Conservation (phyloP, 2,888 invertebrate genomes). For the Acrobasis suavella region DNA sequence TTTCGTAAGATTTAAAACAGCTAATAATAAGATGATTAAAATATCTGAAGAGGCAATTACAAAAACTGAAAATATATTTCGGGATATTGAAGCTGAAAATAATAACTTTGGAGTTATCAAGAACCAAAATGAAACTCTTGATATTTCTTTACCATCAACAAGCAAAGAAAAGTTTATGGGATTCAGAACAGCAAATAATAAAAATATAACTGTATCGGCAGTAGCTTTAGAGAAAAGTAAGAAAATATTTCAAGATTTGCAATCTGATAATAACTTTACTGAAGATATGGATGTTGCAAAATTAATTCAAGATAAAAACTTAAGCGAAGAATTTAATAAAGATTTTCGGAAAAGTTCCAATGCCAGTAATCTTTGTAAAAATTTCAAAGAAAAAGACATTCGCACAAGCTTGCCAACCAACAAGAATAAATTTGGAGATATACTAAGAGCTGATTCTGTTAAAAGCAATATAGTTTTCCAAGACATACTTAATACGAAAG, state of each 20-base stretch:
- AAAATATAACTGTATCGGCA: conserved; percentile 53
- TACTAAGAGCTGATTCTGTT: conserved; percentile 38
- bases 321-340: conserved; percentile 19
- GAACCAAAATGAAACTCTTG: neutral
- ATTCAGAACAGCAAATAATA: conserved; percentile 64
- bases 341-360: conserved; percentile 1
- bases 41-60: conserved; percentile 49
- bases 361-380: neutral
- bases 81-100: conserved; percentile 7
- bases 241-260: conserved; percentile 50
- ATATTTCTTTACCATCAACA: neutral
- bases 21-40: conserved; percentile 45
- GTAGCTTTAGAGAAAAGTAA: conserved; percentile 46
- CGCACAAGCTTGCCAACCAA: conserved; percentile 50
- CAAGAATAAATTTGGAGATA: conserved; percentile 42
- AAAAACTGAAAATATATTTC: conserved; percentile 47
- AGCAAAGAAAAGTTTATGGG: conserved; percentile 36
- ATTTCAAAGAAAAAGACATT: neutral
- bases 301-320: neutral
- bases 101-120: neutral
- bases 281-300: neutral
- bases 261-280: neutral
- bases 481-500: neutral
- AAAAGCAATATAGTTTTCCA: conserved; percentile 19
- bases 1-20: conserved; percentile 50